A percentile compares a stretch with the other conserved stretches of the same genome.
Conservation (phyloP, 1,140 invertebrate genomes). For the Conus ventricosus region DNA sequence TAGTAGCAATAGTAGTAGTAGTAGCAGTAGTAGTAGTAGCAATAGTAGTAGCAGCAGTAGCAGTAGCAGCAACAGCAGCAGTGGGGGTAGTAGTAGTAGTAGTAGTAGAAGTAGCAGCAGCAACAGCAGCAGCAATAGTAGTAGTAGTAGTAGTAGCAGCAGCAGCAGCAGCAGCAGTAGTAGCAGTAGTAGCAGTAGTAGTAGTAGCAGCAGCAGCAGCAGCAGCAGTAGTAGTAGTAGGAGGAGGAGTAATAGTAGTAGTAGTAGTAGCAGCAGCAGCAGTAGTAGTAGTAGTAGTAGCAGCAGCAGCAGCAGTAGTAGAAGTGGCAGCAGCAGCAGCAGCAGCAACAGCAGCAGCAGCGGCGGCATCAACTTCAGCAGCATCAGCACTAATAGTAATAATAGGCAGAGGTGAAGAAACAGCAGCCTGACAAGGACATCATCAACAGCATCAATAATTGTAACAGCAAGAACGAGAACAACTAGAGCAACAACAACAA, state of each 20-base stretch:
- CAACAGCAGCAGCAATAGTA: constrained; percentile 14
- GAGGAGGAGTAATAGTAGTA: constrained; percentile 30
- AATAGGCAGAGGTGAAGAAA: background rate
- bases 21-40: background rate
- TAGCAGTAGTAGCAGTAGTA: constrained; percentile 31
- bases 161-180: constrained; percentile 14
- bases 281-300: constrained; percentile 24
- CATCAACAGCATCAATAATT: no score
- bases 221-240: constrained; percentile 31
- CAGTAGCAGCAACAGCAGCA: constrained; percentile 7
- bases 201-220: constrained; percentile 25
- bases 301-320: constrained; percentile 23
- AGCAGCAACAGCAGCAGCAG: no score
- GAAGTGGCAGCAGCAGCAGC: background rate
- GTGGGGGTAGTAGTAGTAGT: constrained; percentile 32
- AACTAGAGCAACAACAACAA: no score
- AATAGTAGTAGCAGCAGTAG: background rate
- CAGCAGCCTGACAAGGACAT: background rate
- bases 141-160: background rate
- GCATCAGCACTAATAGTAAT: no score
- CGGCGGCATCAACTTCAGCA: no score
- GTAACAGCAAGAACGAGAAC: no score
- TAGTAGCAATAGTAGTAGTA: background rate
- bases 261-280: constrained; percentile 33
- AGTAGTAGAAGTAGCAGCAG: constrained; percentile 31